phyloP scores from a whole-genome alignment of 2,888 invertebrate genomes.

The Clitarchus hookeri region DNA sequence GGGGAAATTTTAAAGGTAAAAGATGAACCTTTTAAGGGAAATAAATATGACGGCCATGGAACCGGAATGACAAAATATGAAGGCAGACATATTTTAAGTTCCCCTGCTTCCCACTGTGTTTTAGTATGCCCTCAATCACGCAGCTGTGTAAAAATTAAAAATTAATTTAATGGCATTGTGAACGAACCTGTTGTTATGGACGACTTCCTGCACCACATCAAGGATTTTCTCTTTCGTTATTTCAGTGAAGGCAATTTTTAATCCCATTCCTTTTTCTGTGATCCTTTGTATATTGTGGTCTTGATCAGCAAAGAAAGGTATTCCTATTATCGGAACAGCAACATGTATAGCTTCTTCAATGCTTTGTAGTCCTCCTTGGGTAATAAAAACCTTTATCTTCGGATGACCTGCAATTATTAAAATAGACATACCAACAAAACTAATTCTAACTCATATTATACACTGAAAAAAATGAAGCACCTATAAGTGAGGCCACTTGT shows the following conservation, averaged over 20 bases:
- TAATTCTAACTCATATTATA: too few relatives aligned
- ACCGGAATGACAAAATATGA: too few relatives aligned
- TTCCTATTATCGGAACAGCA: constrained; percentile 67
- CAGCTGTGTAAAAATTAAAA: too few relatives aligned
- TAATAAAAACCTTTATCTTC: constrained; percentile 68
- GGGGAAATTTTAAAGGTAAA: too few relatives aligned
- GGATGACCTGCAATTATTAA: constrained; percentile 64
- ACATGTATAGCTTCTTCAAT: constrained; percentile 69
- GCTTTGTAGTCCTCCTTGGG: constrained; percentile 71
- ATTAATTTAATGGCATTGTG: neutral
- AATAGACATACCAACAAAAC: neutral
- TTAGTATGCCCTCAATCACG: too few relatives aligned
- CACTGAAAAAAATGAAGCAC: too few relatives aligned
- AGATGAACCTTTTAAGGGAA: too few relatives aligned
- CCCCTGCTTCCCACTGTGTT: too few relatives aligned
- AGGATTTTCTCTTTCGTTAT: constrained; percentile 62
- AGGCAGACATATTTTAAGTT: too few relatives aligned
- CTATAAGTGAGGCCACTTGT: too few relatives aligned
- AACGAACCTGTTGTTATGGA: constrained; percentile 46
- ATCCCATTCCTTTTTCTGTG: constrained; percentile 64
- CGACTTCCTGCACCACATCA: constrained; percentile 61
- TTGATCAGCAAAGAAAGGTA: constrained; percentile 74
- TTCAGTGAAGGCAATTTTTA: constrained; percentile 61
- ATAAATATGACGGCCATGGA: too few relatives aligned
- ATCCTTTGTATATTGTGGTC: constrained; percentile 67